phyloP scores from a whole-genome alignment of 2,888 invertebrate species.

The Hedychridium roseum region DNA sequence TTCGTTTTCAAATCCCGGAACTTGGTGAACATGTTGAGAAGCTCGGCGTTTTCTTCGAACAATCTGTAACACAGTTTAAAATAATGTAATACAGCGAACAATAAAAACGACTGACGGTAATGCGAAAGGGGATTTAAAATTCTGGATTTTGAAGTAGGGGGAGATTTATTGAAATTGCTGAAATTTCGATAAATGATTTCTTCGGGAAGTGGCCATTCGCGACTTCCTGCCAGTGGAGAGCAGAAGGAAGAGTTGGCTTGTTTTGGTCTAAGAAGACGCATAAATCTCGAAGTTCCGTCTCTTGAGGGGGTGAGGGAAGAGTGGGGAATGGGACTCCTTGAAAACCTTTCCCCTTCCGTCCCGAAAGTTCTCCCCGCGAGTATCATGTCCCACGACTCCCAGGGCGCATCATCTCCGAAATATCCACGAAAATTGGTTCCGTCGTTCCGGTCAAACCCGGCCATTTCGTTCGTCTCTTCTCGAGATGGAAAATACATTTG shows the following conservation, averaged over 20 bases:
- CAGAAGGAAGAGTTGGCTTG: not conserved
- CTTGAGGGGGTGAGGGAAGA: not conserved
- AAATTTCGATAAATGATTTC: not conserved
- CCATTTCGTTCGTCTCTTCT: too few species aligned
- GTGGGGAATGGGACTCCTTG: not conserved
- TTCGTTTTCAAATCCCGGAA: slow-evolving; percentile 81
- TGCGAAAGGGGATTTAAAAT: too few species aligned
- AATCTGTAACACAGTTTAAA: slow-evolving; percentile 80
- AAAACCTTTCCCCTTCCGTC: not conserved
- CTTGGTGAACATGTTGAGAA: slow-evolving; percentile 81
- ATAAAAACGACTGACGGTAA: too few species aligned
- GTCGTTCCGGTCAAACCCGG: not conserved
- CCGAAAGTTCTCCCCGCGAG: slow-evolving; percentile 3
- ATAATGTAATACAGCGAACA: too few species aligned
- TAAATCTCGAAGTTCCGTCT: slow-evolving; percentile 23
- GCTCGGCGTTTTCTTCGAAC: slow-evolving; percentile 85
- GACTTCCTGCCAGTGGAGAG: not conserved
- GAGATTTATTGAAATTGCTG: not conserved
- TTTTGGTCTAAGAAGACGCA: slow-evolving; percentile 1
- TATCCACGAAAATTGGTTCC: not conserved
- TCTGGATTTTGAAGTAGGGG: too few species aligned
- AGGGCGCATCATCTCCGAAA: too few species aligned
- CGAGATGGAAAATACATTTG: too few species aligned
- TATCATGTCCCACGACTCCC: slow-evolving; percentile 4
- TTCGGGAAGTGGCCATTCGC: not conserved